phyloP scores from a whole-genome alignment of 2,113 vertebrate genomes.

The Heterotilapia buettikoferi region DNA sequence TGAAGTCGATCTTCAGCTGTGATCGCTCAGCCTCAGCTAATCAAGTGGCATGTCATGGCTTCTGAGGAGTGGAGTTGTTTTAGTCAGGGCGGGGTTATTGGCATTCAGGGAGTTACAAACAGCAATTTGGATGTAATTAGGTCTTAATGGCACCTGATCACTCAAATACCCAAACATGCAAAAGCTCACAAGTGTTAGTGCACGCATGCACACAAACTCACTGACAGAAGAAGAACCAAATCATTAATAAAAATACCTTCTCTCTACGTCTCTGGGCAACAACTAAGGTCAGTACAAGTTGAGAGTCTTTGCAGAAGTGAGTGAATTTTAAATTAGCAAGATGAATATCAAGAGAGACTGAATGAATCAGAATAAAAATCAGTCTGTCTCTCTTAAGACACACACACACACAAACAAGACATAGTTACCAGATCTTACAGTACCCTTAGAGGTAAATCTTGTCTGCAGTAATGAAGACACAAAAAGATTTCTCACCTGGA shows the following conservation, averaged over 20 bases:
- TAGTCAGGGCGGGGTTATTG: background rate
- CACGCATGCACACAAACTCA: background rate
- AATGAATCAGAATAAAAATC: constrained; percentile 3
- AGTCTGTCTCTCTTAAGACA: background rate
- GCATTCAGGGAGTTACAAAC: constrained; percentile 43
- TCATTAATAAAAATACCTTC: constrained; percentile 36
- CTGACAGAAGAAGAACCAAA: background rate
- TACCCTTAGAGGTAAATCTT: background rate
- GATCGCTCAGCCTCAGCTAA: constrained; percentile 16
- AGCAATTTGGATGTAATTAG: constrained; percentile 60
- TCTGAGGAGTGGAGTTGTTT: constrained; percentile 12
- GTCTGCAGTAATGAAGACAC: background rate
- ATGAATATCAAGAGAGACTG: constrained; percentile 46
- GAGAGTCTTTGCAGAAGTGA: constrained; percentile 40
- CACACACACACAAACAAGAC: background rate
- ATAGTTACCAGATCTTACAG: constrained; percentile 1
- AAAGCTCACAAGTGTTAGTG: background rate
- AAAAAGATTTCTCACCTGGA: constrained; percentile 19
- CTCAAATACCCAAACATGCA: constrained; percentile 32
- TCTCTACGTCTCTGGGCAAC: constrained; percentile 38
- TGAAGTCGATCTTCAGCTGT: background rate
- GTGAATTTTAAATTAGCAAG: constrained; percentile 54
- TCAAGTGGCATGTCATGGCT: background rate
- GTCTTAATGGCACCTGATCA: constrained; percentile 58
- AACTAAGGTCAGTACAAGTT: constrained; percentile 59